Percentiles rank a stretch among this genome's conserved stretches.
Evolutionary conservation across 1,140 invertebrate genomes (phyloP).

Genomic region (Andricus grossulariae): DNA sequence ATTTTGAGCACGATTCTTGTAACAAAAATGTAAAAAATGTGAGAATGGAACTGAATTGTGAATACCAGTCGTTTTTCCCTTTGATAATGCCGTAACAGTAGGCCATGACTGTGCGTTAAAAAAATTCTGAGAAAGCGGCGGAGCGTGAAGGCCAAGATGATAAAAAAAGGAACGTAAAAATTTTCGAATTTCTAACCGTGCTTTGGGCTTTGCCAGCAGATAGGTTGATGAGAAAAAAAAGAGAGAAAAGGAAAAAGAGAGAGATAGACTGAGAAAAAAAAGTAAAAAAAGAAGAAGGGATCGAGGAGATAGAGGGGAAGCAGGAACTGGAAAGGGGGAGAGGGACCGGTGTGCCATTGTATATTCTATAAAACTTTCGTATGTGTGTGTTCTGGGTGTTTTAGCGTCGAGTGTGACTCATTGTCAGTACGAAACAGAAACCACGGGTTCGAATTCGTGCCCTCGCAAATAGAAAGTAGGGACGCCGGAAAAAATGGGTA

Average conservation of each 20-base stretch:
- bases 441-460: conserved; percentile 47
- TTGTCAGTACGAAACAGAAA: conserved; percentile 52
- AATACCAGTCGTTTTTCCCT: conserved; percentile 21
- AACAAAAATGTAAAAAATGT: conserved; percentile 37
- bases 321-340: conserved; percentile 20
- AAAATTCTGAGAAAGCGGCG: conserved; percentile 64
- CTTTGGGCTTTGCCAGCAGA: conserved; percentile 34
- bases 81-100: conserved; percentile 15
- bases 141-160: conserved; percentile 59
- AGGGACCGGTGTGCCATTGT: conserved; percentile 33
- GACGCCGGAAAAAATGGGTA: conserved; percentile 31
- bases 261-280: neutral
- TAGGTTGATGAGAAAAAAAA: conserved; percentile 7
- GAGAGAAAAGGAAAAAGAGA: neutral
- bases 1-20: too few relatives aligned
- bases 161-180: conserved; percentile 58
- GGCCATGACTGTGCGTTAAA: conserved; percentile 53
- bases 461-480: conserved; percentile 39
- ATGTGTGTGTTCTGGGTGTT: conserved; percentile 28
- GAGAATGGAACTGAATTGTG: conserved; percentile 33
- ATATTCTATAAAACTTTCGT: conserved; percentile 34
- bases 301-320: conserved; percentile 44
- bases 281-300: conserved; percentile 27
- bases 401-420: conserved; percentile 51
- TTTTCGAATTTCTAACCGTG: conserved; percentile 61